phyloP scores from a whole-genome alignment of 2,888 invertebrate genomes.

The Phytoseiulus persimilis region DNA sequence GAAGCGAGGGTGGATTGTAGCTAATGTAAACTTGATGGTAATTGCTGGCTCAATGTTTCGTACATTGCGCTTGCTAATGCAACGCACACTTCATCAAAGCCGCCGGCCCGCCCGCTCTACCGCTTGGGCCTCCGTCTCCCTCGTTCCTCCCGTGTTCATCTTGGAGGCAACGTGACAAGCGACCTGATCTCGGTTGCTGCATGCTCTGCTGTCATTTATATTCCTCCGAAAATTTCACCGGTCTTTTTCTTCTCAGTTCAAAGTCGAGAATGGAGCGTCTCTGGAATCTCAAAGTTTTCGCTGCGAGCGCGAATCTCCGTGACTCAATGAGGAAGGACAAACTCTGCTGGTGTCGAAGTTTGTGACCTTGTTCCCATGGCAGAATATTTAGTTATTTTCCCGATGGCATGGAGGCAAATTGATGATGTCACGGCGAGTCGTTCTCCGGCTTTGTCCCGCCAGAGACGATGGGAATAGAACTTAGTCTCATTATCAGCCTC shows the following conservation, averaged over 20 bases:
- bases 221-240: background rate
- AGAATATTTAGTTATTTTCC: too few species aligned
- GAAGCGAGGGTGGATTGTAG: background rate
- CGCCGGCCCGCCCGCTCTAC: background rate
- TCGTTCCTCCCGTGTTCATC: background rate
- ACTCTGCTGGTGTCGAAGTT: too few species aligned
- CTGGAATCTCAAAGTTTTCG: too few species aligned
- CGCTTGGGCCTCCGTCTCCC: background rate
- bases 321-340: too few species aligned
- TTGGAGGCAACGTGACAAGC: background rate
- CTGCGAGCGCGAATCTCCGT: too few species aligned
- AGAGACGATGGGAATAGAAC: background rate
- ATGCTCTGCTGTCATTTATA: background rate
- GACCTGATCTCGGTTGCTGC: background rate
- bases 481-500: background rate
- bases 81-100: background rate
- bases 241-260: background rate
- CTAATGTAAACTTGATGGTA: constrained; percentile 5
- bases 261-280: background rate
- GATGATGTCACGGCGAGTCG: background rate
- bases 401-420: background rate
- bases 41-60: constrained; percentile 5
- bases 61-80: constrained; percentile 5
- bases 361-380: too few species aligned
- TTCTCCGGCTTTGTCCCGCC: background rate